Conservation (phyloP, 2,113 vertebrate genomes). For the Guaruba guarouba region DNA sequence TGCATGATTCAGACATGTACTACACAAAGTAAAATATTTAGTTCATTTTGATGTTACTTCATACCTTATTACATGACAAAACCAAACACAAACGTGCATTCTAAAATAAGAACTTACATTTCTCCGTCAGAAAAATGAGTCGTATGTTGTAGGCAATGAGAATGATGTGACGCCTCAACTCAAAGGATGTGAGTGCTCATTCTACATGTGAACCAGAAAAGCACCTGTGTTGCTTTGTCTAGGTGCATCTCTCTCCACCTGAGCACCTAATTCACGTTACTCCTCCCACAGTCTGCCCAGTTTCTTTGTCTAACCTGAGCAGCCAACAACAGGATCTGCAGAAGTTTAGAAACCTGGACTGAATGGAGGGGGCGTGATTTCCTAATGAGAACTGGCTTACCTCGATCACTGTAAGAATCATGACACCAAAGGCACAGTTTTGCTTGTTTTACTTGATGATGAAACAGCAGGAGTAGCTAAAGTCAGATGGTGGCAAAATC, state of each 20-base stretch:
- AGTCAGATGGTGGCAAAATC: background rate
- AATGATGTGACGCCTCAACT: slow-evolving; percentile 39
- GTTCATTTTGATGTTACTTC: background rate
- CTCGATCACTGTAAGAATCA: background rate
- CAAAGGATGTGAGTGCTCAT: slow-evolving; percentile 45
- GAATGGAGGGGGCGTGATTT: background rate
- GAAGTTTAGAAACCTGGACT: background rate
- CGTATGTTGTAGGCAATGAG: slow-evolving; percentile 26
- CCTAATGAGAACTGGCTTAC: background rate
- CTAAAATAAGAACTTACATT: slow-evolving; percentile 73
- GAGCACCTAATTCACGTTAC: slow-evolving; percentile 53
- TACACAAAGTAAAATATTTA: background rate
- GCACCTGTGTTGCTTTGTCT: slow-evolving; percentile 69
- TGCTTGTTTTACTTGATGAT: background rate
- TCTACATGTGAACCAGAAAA: slow-evolving; percentile 14
- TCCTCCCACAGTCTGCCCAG: slow-evolving; percentile 65
- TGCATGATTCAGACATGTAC: background rate
- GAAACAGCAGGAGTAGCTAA: background rate
- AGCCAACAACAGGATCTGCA: slow-evolving; percentile 8
- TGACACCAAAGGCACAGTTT: background rate
- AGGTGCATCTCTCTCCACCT: slow-evolving; percentile 45
- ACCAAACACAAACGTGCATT: background rate
- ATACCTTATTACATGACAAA: background rate
- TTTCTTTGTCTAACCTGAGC: slow-evolving; percentile 62
- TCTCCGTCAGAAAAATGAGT: slow-evolving; percentile 53